Evolutionary conservation across 2,888 invertebrate genomes (phyloP).

Genomic region (Abrostola triplasia): DNA sequence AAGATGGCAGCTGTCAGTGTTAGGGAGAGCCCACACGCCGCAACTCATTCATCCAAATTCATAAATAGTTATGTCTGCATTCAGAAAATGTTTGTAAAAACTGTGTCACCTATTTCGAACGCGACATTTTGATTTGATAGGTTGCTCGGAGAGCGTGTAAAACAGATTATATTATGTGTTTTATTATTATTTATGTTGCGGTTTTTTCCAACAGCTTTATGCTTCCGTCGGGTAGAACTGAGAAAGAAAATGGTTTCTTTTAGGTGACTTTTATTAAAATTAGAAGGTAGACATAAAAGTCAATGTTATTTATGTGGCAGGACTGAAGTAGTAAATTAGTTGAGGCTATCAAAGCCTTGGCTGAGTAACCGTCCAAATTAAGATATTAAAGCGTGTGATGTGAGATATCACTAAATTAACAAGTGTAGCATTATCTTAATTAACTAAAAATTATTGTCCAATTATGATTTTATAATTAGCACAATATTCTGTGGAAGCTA

Average conservation of each 20-base stretch:
- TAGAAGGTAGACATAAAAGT: conserved; percentile 40
- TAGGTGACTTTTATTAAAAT: conserved; percentile 45
- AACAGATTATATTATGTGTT: conserved; percentile 53
- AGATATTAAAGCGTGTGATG: not conserved
- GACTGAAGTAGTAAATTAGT: conserved; percentile 24
- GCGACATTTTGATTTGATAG: conserved; percentile 47
- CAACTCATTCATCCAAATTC: conserved; percentile 39
- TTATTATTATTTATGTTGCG: conserved; percentile 62
- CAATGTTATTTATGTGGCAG: conserved; percentile 41
- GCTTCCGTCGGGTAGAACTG: conserved; percentile 57
- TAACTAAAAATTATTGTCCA: too few species aligned
- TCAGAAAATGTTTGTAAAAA: conserved; percentile 36
- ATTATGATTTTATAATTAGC: too few species aligned
- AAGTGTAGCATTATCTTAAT: too few species aligned
- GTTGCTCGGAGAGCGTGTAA: conserved; percentile 45
- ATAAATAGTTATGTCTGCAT: conserved; percentile 22
- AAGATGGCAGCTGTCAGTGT: conserved; percentile 44
- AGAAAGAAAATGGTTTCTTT: conserved; percentile 40
- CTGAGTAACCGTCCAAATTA: not conserved
- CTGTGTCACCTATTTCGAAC: conserved; percentile 47
- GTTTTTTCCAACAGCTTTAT: conserved; percentile 62
- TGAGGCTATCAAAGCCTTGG: conserved; percentile 10
- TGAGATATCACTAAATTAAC: too few species aligned
- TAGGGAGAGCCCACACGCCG: conserved; percentile 29
- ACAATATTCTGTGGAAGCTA: too few species aligned